Evolutionary conservation across 2,113 vertebrate species (phyloP).

Genomic region (Cygnus atratus): DNA sequence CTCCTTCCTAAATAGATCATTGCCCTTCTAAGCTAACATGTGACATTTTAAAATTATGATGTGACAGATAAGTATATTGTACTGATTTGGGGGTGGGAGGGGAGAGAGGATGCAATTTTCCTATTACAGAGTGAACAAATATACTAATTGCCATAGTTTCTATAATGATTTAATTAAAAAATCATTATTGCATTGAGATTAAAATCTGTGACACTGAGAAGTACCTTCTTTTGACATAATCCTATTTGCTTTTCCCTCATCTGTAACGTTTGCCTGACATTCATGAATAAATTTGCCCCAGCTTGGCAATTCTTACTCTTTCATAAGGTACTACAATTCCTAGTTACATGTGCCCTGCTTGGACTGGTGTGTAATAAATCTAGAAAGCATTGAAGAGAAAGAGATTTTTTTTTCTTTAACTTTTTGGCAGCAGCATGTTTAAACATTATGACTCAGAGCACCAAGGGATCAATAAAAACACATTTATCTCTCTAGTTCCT

Average conservation of each 20-base stretch:
- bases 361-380: neutral
- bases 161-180: neutral
- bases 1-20: neutral
- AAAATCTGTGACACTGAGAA: neutral
- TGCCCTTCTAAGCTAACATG: neutral
- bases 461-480: constrained; percentile 58
- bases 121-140: neutral
- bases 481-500: constrained; percentile 44
- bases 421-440: constrained; percentile 23
- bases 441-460: constrained; percentile 49
- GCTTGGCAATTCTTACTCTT: neutral
- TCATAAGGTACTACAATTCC: neutral
- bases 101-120: fast-evolving
- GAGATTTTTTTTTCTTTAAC: neutral
- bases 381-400: constrained; percentile 28
- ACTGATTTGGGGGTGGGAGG: neutral
- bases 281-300: neutral
- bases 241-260: neutral
- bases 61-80: neutral
- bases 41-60: neutral
- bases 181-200: neutral
- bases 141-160: neutral
- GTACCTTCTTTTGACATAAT: neutral
- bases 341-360: neutral
- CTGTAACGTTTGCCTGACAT: neutral